These are phyloP conservation scores for Oreotrochilus melanogaster DNA, from an alignment of 2,113 vertebrate species.

Conservation along the genomic window DNA sequence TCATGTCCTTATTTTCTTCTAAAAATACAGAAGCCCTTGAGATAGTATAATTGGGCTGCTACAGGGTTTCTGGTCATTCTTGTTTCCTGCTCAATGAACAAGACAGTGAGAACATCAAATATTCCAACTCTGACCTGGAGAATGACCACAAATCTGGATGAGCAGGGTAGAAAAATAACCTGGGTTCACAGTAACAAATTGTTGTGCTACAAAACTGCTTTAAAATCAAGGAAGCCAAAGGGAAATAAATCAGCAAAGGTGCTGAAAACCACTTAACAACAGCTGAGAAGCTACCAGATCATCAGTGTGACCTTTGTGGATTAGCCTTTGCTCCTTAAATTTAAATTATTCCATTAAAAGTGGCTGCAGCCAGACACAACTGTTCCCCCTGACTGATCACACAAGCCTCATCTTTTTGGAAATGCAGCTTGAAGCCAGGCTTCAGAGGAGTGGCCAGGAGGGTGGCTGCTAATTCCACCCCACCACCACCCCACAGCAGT, in stretches of 20 bases:
- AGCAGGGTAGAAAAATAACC: neutral
- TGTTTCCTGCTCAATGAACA: neutral
- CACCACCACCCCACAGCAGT: neutral
- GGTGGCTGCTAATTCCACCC: neutral
- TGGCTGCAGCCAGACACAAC: neutral
- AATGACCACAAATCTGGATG: neutral
- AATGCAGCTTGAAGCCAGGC: neutral
- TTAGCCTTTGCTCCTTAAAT: constrained; percentile 26
- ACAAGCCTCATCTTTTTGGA: neutral
- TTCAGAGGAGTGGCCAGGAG: neutral
- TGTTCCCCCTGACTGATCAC: neutral
- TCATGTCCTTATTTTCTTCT: neutral
- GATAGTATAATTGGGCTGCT: neutral
- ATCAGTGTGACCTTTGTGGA: neutral
- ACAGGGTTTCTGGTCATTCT: neutral
- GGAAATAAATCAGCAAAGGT: neutral
- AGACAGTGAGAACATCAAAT: neutral
- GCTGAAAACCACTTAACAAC: neutral
- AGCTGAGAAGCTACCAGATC: neutral
- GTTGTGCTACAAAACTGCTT: neutral
- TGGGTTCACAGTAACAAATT: neutral
- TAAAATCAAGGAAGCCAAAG: neutral
- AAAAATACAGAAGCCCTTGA: neutral
- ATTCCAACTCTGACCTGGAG: neutral
- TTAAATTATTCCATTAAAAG: neutral